Base-by-base conservation (phyloP, 1,140 invertebrate species). In the Tetramorium parvispinum region DNA sequence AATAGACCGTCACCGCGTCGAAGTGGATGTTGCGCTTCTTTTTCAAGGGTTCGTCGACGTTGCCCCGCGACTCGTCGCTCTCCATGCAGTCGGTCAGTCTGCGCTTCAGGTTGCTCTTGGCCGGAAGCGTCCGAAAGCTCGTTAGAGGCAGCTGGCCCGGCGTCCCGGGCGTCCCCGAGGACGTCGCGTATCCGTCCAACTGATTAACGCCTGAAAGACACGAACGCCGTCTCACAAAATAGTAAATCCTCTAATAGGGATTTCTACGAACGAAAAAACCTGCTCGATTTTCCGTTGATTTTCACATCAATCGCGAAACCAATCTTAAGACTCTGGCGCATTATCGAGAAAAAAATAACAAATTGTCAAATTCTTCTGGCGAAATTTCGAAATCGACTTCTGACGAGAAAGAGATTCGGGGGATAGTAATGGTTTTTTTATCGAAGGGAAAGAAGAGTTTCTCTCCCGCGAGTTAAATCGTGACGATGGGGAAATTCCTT, bases 1-100 rank as follows among this genome's bases (percentile, higher is more conserved):
- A 99, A 95, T 97, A 99, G 1, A 99, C 98, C 37, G 98, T 99
- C 0, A 99, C 98, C 89, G 97, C 97, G 90, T 98, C 97, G 94
- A 99, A 99, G 70, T 97, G 97, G 85, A 99, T 98, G 53, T 96
- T 96, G 86, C 97, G 96, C 93, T 97, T 98, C 93, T 96, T 96
- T 93, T 97, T 97, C 32, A 93, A 88, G 4, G 94, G 91, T 13
- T 95, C 93, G 16, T 94, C 93, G 10, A 92, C 88, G 63, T 93
- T 94, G 46, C 91, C 88, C 70, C 94, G 68, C 63, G 92, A 94
- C 11, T 94, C 92, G 66, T 92, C 95, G 43, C 93, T 93, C 27
- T 94, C 94, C 76, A 95, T 94, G 53, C 93, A 93, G 73, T 95
- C 91, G 11, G 92, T 91, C 24, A 96, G 73, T 87, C 96, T 94